phyloP scores from a whole-genome alignment of 37 sponge, comb jelly and placozoan species.

The Ephydatia muelleri region DNA sequence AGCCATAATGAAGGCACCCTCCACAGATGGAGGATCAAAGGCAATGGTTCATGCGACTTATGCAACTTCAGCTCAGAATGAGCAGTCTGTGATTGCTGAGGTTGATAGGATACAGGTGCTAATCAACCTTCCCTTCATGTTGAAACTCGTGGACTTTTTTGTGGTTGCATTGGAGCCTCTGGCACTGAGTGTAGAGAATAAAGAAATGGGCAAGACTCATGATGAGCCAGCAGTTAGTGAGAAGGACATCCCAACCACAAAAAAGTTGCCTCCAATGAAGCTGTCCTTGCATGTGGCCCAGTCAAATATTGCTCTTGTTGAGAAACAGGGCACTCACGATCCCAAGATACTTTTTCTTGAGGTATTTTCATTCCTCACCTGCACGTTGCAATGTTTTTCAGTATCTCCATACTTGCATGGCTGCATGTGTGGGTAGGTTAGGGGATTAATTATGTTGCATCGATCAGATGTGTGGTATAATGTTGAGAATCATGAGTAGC shows the following conservation, averaged over 20 bases:
- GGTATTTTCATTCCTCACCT: no score
- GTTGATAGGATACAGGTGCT: conserved; percentile 41
- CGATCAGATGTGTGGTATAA: no score
- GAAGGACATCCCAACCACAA: not conserved
- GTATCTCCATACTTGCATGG: no score
- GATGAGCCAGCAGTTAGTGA: not conserved
- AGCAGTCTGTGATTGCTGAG: conserved; percentile 22
- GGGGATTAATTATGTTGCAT: no score
- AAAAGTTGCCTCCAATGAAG: not conserved
- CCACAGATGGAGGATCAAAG: not conserved
- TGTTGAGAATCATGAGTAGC: no score
- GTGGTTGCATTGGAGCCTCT: conserved; percentile 27
- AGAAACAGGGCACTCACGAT: conserved; percentile 6
- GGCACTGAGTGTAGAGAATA: not conserved
- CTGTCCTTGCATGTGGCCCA: not conserved
- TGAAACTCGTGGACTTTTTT: conserved; percentile 38
- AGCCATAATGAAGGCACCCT: not conserved
- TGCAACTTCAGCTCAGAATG: not conserved
- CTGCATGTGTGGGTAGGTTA: no score
- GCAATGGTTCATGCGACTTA: not conserved
- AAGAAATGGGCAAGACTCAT: not conserved
- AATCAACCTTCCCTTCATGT: conserved; percentile 47
- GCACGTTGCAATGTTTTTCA: no score
- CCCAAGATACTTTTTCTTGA: conserved; percentile 34
- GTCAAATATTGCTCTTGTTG: conserved; percentile 58